Evolutionary conservation across 2,113 vertebrate species (phyloP).

Genomic region (Leptodactylus fuscus): DNA sequence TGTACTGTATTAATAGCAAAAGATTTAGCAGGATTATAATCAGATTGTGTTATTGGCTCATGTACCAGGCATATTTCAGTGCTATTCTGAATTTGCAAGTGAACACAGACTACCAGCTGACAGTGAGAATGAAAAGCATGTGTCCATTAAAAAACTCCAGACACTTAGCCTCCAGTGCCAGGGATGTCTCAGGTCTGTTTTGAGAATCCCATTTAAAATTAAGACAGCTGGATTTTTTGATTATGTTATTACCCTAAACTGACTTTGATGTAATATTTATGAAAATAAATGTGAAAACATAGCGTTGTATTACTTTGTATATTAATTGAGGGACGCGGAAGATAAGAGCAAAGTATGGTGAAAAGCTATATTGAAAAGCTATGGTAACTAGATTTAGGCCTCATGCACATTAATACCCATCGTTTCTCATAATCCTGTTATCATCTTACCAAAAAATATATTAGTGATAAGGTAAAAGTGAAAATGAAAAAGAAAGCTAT

Average conservation of each 20-base stretch:
- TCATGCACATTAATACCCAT: too few species aligned
- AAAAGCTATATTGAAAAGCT: too few species aligned
- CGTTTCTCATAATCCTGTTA: too few species aligned
- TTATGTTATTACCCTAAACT: background rate
- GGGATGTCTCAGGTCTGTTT: conserved; percentile 22
- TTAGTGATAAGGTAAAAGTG: too few species aligned
- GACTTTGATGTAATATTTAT: background rate
- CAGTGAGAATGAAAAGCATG: conserved; percentile 45
- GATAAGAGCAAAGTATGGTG: too few species aligned
- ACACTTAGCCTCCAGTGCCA: conserved; percentile 36
- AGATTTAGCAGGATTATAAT: background rate
- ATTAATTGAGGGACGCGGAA: too few species aligned
- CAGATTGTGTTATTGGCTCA: background rate
- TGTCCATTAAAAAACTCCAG: conserved; percentile 26
- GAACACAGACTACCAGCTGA: conserved; percentile 8
- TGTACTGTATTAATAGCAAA: background rate
- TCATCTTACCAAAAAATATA: too few species aligned
- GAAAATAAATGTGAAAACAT: too few species aligned
- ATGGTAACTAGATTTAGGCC: too few species aligned
- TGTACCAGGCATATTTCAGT: background rate
- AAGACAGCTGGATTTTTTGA: conserved; percentile 14
- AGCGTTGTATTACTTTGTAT: too few species aligned
- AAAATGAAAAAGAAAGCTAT: too few species aligned
- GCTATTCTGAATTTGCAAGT: background rate
- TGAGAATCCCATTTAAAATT: conserved; percentile 39